Conservation (phyloP, 2,797 vertebrate genomes). For the Dermochelys coriacea region DNA sequence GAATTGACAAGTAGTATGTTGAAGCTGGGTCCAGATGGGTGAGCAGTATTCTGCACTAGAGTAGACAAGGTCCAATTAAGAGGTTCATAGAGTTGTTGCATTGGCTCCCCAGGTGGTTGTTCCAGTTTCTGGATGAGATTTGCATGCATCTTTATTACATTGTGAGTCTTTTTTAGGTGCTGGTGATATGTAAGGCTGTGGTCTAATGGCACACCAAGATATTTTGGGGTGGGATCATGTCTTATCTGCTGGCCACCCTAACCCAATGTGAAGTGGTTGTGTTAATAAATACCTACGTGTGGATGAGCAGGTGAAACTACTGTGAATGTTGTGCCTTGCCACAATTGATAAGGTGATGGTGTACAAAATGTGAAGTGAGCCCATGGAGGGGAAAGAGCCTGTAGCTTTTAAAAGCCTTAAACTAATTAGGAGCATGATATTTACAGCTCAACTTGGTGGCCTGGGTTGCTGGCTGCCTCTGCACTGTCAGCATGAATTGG, state of each 20-base stretch:
- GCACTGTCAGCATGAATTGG: not conserved
- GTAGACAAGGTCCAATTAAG: not conserved
- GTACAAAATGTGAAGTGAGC: not conserved
- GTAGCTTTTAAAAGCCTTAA: not conserved
- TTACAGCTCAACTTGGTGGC: not conserved
- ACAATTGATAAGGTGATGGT: not conserved
- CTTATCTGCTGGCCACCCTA: not conserved
- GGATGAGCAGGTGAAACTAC: not conserved
- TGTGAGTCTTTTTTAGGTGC: not conserved
- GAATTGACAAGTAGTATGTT: not conserved
- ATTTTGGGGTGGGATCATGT: not conserved
- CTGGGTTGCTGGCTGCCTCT: not conserved
- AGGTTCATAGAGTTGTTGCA: not conserved
- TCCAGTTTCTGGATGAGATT: not conserved
- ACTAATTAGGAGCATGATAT: not conserved
- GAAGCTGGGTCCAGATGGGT: not conserved
- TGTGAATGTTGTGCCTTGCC: not conserved
- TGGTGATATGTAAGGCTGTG: not conserved
- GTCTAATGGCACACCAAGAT: not conserved
- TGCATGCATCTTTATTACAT: not conserved
- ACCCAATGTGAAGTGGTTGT: not conserved
- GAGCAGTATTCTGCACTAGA: not conserved
- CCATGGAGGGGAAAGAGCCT: not conserved
- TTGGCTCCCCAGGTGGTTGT: not conserved
- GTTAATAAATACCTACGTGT: not conserved